Evolutionary conservation across 2,888 invertebrate genomes (phyloP).

Genomic region (Spodoptera picta): DNA sequence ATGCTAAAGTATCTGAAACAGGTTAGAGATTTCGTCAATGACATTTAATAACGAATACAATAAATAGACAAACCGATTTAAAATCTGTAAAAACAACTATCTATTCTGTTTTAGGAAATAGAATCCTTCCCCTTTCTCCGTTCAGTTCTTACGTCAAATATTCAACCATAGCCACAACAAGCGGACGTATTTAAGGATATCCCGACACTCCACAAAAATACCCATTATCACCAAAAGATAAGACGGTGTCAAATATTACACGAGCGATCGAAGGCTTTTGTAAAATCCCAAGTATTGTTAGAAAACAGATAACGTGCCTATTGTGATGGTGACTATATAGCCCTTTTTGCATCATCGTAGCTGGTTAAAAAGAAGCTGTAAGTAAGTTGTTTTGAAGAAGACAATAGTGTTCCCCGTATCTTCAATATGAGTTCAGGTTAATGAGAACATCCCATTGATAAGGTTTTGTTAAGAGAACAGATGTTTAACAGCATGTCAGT

Average conservation of each 20-base stretch:
- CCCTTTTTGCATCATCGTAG: too few species aligned
- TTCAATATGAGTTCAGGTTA: constrained; percentile 26
- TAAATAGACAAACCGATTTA: too few species aligned
- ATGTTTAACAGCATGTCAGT: constrained; percentile 14
- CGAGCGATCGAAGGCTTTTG: constrained; percentile 50
- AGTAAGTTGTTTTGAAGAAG: constrained; percentile 35
- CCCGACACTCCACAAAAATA: constrained; percentile 27
- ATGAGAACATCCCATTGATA: constrained; percentile 28
- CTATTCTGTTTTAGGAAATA: too few species aligned
- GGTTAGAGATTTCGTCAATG: too few species aligned
- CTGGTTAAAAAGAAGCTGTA: constrained; percentile 31
- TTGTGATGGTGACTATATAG: constrained; percentile 25
- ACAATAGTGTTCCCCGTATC: constrained; percentile 41
- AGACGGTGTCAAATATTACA: constrained; percentile 66
- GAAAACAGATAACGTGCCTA: constrained; percentile 42
- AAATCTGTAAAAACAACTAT: too few species aligned
- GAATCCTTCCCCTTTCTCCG: too few species aligned
- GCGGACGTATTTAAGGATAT: constrained; percentile 37
- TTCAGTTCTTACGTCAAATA: constrained; percentile 12
- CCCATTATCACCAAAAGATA: constrained; percentile 53
- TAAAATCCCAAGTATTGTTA: constrained; percentile 52
- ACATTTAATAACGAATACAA: too few species aligned
- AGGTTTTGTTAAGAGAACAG: constrained; percentile 11
- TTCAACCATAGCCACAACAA: constrained; percentile 3
- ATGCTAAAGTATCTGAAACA: too few species aligned